Evolutionary conservation across 2,113 vertebrate species (phyloP), one percentile per base, ranked within the genome.

Genomic region (Illadopsis cleaveri): DNA sequence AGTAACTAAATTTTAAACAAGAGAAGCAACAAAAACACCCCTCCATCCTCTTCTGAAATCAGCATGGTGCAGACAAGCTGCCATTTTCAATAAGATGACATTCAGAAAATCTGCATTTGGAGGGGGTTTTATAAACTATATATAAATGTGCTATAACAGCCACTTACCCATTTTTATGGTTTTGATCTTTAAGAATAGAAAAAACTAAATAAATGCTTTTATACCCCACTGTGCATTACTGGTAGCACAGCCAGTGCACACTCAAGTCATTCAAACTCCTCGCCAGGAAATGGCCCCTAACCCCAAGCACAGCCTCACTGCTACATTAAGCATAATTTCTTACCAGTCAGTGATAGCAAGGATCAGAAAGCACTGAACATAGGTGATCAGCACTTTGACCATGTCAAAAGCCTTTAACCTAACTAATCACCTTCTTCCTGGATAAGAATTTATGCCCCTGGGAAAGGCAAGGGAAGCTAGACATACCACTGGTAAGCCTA

Each of bases 251-350:
- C 20, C 40, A 24, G 37, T 4, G 5, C 21, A 56, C 3, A 30
- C 5, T 17, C n/a, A 15, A 15, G 14, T 27, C 16, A 42, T 19
- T 64, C 47, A 15, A 73, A 64, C 13, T 38, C 54, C 31, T 51
- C 42, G 2, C 0, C 21, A 4, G 1, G 6, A 5, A 15, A 27
- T 15, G 5, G 21, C 15, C 58, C 22, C 71, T 10, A 57, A 57
- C 3, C 28, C 11, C 61, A 64, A 64, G 37, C 40, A 75, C 12
- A 40, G n/a, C 11, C 51, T 54, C 12, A 11, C 10, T 42, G 38
- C 42, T 40, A 33, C 12, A 24, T 12, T 20, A 61, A 24, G 17
- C 28, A 16, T 12, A 25, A 35, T 15, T 84, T 60, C 68, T 44
- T 42, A 79, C n/a, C 30, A 6, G 33, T 6, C 12, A 2, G 42